phyloP scores from a whole-genome alignment of 2,113 vertebrate genomes.

The Chionis minor region DNA sequence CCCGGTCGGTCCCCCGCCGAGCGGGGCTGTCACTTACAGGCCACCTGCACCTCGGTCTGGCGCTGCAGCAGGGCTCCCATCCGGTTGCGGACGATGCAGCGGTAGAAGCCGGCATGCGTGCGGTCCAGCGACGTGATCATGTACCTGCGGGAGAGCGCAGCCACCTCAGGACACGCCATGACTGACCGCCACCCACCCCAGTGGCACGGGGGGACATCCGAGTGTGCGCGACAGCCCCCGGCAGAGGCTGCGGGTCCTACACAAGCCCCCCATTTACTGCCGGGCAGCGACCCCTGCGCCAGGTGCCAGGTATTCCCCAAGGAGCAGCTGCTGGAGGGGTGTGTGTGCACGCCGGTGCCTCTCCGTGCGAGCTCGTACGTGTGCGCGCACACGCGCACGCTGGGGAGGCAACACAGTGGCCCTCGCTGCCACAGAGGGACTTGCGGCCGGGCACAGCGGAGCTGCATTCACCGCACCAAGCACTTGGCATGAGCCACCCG shows the following conservation, averaged over 20 bases:
- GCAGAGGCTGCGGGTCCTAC: background rate
- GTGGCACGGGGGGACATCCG: background rate
- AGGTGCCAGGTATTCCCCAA: background rate
- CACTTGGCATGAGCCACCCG: fast-evolving
- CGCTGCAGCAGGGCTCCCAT: conserved; percentile 94
- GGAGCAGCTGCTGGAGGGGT: fast-evolving
- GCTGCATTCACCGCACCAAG: background rate
- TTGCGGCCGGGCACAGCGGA: fast-evolving
- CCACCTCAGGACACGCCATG: background rate
- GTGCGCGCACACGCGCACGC: background rate
- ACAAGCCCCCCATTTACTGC: fast-evolving
- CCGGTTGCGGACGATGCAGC: conserved; percentile 94
- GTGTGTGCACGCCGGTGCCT: fast-evolving
- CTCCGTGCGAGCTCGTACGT: fast-evolving
- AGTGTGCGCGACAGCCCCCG: fast-evolving
- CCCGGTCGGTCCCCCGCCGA: fast-evolving
- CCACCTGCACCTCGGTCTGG: conserved; percentile 95
- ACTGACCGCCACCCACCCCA: background rate
- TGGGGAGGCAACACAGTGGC: background rate
- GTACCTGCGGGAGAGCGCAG: conserved; percentile 77
- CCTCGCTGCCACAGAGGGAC: background rate
- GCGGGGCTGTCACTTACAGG: conserved; percentile 85
- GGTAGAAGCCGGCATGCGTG: conserved; percentile 93
- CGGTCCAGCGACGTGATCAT: conserved; percentile 94
- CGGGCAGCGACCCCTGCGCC: background rate